A percentile compares a stretch with the other conserved stretches of the same genome.
These are phyloP conservation scores for Hemaris fuciformis DNA, from an alignment of 2,888 invertebrate genomes.

Conservation along the genomic window DNA sequence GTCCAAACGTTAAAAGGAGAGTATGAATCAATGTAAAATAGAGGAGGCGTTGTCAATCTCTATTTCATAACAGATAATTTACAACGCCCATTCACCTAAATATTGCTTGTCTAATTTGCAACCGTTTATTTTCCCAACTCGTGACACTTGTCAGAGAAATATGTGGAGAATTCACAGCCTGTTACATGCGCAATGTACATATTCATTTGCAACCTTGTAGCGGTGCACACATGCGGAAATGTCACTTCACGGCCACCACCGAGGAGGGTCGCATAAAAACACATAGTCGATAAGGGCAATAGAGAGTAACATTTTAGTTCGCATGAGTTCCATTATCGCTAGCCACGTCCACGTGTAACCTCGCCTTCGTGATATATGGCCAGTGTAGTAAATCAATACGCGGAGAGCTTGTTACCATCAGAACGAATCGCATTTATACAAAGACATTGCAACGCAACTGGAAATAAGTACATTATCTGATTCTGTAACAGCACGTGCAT, in stretches of 20 bases:
- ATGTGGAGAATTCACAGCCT: neutral
- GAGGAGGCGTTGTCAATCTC: neutral
- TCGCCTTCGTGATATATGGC: constrained; percentile 40
- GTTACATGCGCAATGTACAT: neutral
- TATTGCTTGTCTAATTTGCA: neutral
- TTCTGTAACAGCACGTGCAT: neutral
- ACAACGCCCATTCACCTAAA: neutral
- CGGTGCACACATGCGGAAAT: constrained; percentile 31
- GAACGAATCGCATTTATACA: neutral
- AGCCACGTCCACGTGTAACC: constrained; percentile 63
- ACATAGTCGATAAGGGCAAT: constrained; percentile 40
- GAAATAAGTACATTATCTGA: neutral
- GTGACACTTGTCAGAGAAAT: neutral
- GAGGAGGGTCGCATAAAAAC: constrained; percentile 30
- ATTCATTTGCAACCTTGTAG: constrained; percentile 19
- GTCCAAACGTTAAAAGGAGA: neutral
- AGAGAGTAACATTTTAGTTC: constrained; percentile 40
- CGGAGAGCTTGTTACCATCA: constrained; percentile 22
- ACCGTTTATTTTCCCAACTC: neutral
- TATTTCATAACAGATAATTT: neutral
- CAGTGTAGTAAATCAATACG: constrained; percentile 20
- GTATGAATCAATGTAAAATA: neutral
- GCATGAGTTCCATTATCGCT: constrained; percentile 56
- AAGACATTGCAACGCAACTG: neutral
- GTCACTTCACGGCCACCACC: constrained; percentile 26